phyloP scores from a whole-genome alignment of 2,797 vertebrate genomes.

The Echiichthys vipera region DNA sequence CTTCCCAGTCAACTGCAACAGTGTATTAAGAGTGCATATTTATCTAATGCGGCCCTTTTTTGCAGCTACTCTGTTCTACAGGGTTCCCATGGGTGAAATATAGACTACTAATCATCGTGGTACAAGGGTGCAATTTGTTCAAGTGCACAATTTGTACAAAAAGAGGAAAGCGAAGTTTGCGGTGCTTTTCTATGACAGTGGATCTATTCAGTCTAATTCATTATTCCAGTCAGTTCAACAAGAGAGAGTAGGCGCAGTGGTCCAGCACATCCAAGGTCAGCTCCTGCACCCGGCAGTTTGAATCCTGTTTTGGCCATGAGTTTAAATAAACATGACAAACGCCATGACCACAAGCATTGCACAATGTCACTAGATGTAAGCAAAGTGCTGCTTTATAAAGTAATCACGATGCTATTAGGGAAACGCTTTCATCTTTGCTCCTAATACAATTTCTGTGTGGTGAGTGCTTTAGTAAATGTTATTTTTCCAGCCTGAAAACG shows the following conservation, averaged over 20 bases:
- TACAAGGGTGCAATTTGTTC: slow-evolving; percentile 68
- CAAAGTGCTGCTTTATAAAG: slow-evolving; percentile 29
- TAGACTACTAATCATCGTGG: slow-evolving; percentile 64
- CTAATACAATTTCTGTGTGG: not conserved
- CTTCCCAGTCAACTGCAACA: slow-evolving; percentile 47
- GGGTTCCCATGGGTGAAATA: slow-evolving; percentile 64
- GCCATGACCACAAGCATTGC: not conserved
- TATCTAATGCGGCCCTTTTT: slow-evolving; percentile 58
- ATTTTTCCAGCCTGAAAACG: not conserved
- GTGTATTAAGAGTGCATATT: slow-evolving; percentile 57
- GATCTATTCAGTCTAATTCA: slow-evolving; percentile 49
- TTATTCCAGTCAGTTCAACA: slow-evolving; percentile 62
- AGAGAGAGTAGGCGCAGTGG: slow-evolving; percentile 30
- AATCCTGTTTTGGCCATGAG: slow-evolving; percentile 10
- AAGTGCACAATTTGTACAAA: slow-evolving; percentile 57
- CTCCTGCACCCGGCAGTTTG: not conserved
- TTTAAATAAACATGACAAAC: slow-evolving; percentile 13
- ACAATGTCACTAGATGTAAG: slow-evolving; percentile 20
- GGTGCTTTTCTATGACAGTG: slow-evolving; percentile 30
- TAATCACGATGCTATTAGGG: not conserved
- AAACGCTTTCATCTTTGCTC: slow-evolving; percentile 5
- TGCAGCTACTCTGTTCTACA: slow-evolving; percentile 47
- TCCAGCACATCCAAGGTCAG: slow-evolving; percentile 47
- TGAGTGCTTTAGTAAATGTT: slow-evolving; percentile 19
- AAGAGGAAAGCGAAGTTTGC: slow-evolving; percentile 19